Evolutionary conservation across 2,888 invertebrate species (phyloP), one percentile per base, ranked within the genome.

Genomic region (Ypsolopha sequella): DNA sequence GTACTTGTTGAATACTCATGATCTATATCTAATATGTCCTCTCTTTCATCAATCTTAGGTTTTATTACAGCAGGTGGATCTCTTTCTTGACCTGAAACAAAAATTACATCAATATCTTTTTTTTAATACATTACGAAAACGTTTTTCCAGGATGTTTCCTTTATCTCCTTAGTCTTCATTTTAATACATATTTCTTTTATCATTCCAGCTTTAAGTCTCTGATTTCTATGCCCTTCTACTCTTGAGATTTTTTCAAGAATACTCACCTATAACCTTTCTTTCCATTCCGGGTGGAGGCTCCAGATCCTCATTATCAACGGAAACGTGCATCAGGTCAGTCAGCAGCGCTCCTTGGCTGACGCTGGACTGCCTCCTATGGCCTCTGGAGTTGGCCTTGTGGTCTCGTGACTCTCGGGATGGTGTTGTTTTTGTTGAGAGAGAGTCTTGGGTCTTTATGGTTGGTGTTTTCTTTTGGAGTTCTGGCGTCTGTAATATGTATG

Each of bases 21-120:
- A 45, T 87, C 85, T 39, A 77, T 70, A 47, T 87, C 87, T 13
- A 85, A 54, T n/a, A 85, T 80, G 10, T 85, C 85, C 60, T 85
- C 86, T n/a, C 70, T 67, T 53, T 87, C 56, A 34, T 56, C 85
- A 59, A 80, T 77, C 51, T 80, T 80, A 7, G 76, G 66, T 53
- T 75, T 81, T 6, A 65, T 58, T 3, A 68, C 62, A 7, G 70
- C 63, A 0, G 70, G 66, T 36, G 77, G 77, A 47, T 84, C 84
- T 56, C 81, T 68, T 60, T 85, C 85, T 73, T 84, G 84, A 7
- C 80, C 84, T 84, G 50, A n/a, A 60, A 61, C 34, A 38, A 48
- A 36, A 24, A 41, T 9, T 13, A 7, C 35, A 35, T n/a, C 1
- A 47, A 7, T 13, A 24, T 41, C n/a, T 47, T 4, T 8, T 47